Percentiles rank a stretch among this genome's conserved stretches.
These are phyloP conservation scores for Heliothis subflexa DNA, from an alignment of 1,140 invertebrate genomes.

Conservation along the genomic window DNA sequence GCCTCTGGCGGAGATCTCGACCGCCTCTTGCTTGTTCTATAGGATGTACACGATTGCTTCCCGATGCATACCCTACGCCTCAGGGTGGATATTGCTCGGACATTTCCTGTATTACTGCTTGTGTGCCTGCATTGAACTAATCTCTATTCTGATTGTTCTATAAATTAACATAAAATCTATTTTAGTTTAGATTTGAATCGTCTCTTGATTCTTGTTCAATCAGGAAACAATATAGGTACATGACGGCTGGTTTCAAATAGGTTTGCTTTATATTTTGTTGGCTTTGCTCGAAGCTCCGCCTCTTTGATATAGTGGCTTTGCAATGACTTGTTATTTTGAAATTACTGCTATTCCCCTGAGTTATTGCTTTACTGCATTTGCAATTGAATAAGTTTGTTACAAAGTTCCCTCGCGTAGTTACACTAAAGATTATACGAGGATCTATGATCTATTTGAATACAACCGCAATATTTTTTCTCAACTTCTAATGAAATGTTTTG, in stretches of 20 bases:
- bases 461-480: neutral
- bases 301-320: conserved; percentile 39
- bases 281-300: conserved; percentile 31
- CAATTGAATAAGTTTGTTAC: conserved; percentile 32
- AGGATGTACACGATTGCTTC: conserved; percentile 76
- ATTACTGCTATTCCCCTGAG: conserved; percentile 39
- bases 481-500: neutral
- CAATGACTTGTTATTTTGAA: conserved; percentile 39
- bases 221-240: conserved; percentile 69
- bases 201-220: conserved; percentile 68
- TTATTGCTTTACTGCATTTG: conserved; percentile 39
- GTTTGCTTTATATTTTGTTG: conserved; percentile 44
- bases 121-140: conserved; percentile 69
- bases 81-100: conserved; percentile 73
- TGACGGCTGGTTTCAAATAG: conserved; percentile 63
- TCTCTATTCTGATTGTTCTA: conserved; percentile 70
- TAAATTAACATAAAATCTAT: conserved; percentile 82
- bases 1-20: conserved; percentile 67
- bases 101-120: conserved; percentile 80
- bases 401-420: conserved; percentile 1
- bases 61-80: conserved; percentile 76
- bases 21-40: conserved; percentile 80
- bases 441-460: conserved; percentile 6
- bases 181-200: conserved; percentile 70
- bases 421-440: conserved; percentile 9